Evolutionary conservation across 2,113 vertebrate genomes (phyloP).

Genomic region (Brienomyrus brachyistius): DNA sequence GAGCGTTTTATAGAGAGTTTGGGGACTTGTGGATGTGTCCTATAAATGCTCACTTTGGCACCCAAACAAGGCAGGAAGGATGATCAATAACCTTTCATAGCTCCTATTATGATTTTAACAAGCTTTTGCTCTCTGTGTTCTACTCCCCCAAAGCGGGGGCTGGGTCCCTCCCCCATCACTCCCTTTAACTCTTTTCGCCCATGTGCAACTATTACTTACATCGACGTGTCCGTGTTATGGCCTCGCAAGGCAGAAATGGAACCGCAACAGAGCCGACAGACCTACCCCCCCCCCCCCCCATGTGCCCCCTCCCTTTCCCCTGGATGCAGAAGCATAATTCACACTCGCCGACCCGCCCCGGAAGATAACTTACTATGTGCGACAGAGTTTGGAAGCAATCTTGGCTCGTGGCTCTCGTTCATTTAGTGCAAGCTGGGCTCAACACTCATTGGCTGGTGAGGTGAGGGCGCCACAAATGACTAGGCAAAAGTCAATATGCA

Average conservation of each 20-base stretch:
- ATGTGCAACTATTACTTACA: not conserved
- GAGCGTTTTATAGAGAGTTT: not conserved
- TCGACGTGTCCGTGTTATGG: not conserved
- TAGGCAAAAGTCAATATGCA: not conserved
- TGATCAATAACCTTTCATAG: constrained; percentile 80
- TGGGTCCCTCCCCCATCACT: not conserved
- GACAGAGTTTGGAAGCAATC: not conserved
- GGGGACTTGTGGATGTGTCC: constrained; percentile 52
- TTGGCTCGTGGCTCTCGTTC: not conserved
- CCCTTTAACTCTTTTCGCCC: not conserved
- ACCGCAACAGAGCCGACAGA: not conserved
- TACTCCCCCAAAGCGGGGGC: constrained; percentile 36
- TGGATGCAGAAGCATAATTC: not conserved
- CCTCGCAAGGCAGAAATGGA: not conserved
- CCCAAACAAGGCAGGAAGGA: constrained; percentile 69
- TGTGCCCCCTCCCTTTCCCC: not conserved
- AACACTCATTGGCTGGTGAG: no score
- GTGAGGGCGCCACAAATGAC: not conserved
- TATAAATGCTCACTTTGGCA: constrained; percentile 72
- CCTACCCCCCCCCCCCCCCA: not conserved
- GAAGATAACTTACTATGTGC: not conserved
- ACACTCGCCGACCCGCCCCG: not conserved
- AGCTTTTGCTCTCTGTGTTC: constrained; percentile 54
- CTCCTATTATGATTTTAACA: constrained; percentile 65
- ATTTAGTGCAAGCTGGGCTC: no score